Base-by-base conservation (phyloP, 1,140 invertebrate genomes). In the Chelonus insularis region DNA sequence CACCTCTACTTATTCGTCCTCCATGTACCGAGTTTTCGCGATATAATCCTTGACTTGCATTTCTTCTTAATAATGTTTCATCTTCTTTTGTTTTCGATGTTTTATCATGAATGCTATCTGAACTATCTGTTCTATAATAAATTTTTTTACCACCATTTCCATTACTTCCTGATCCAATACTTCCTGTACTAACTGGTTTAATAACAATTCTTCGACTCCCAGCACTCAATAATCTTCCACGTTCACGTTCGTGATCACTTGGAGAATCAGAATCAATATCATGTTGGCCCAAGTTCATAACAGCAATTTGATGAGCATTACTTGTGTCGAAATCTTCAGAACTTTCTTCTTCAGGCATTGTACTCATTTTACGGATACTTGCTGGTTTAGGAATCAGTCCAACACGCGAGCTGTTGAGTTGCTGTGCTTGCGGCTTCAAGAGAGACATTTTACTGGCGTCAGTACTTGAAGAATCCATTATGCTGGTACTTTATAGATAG, bases 281-380 rank as follows among this genome's bases (percentile, higher is more conserved):
- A 12, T 70, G 68, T 59, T 64, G 36, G 9, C 39, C 48, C 32
- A 23, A n/a, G 52, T 18, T 61, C 14, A 47, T 56, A 20, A 12
- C 41, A 55, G 20, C 43, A 11, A 52, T 48, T n/a, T 48, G 41
- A 43, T 43, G 41, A 18, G 74, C 72, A n/a, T n/a, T 21, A n/a
- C 32, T 18, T 4, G 71, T 65, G 32, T 78, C 73, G 12, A 67
- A 29, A 16, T 76, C 75, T 48, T 77, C 74, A 1, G 75, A 71
- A 12, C 65, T 65, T 9, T 75, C 71, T 57, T 78, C 76, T 45
- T 78, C 76, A 8, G 66, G 67, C 76, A 77, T 78, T 8, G 70
- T 74, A 50, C 73, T 78, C 76, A 78, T 78, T 60, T 77, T 77
- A 41, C 73, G 61, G 1, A 68, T 43, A 32, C 54, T 66, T 14